Conservation (phyloP, 2,113 vertebrate genomes). For the Cettia cetti region DNA sequence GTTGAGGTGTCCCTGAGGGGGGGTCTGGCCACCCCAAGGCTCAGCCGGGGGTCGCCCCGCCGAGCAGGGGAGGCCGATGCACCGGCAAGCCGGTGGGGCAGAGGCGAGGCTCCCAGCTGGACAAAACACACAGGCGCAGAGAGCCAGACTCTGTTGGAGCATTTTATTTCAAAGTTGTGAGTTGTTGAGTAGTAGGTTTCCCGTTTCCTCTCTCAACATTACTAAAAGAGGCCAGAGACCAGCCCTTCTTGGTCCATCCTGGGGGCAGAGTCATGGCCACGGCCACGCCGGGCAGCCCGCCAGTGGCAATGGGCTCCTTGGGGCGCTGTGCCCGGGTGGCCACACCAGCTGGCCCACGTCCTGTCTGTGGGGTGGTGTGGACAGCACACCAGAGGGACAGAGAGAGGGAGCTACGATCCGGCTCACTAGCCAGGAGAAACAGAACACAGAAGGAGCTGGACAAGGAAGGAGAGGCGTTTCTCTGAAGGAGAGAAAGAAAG, state of each 20-base stretch:
- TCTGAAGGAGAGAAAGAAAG: conserved; percentile 63
- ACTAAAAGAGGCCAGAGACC: neutral
- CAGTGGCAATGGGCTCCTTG: neutral
- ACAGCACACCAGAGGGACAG: conserved; percentile 77
- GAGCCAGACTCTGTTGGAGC: conserved; percentile 62
- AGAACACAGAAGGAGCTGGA: conserved; percentile 46
- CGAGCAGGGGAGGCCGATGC: neutral
- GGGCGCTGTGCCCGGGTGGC: neutral
- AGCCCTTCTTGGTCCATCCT: neutral
- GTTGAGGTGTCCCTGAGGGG: rapidly evolving
- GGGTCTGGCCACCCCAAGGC: neutral
- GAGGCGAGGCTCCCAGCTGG: rapidly evolving
- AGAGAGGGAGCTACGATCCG: conserved; percentile 16
- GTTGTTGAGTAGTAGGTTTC: neutral
- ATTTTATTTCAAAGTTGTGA: conserved; percentile 58
- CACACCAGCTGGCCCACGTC: neutral
- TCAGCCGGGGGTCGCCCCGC: conserved; percentile 32
- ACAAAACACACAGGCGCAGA: conserved; percentile 65
- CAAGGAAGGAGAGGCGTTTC: conserved; percentile 36
- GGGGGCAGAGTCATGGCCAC: neutral
- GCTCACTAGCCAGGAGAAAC: conserved; percentile 22
- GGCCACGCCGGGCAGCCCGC: neutral
- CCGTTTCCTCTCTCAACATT: neutral
- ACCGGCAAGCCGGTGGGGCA: rapidly evolving
- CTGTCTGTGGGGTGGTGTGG: conserved; percentile 55